Percentiles rank a stretch among this genome's conserved stretches.
phyloP scores from a whole-genome alignment of 2,797 vertebrate species.

The Kryptolebias ocellatus region DNA sequence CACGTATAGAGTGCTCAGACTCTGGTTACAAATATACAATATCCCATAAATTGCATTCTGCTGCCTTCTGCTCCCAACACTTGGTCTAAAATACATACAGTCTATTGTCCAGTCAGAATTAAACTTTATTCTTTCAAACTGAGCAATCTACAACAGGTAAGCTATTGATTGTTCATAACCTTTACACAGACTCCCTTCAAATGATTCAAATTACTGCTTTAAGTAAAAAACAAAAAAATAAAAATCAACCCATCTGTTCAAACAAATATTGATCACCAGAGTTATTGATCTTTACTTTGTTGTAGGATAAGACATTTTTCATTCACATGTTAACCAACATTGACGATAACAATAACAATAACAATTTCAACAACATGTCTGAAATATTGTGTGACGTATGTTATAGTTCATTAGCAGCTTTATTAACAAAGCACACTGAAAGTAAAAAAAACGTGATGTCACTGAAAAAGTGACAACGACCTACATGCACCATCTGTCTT shows the following conservation, averaged over 20 bases:
- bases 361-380: background rate
- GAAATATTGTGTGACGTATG: background rate
- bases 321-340: background rate
- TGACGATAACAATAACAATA: too few relatives aligned
- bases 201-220: too few relatives aligned
- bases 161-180: too few relatives aligned
- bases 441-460: background rate
- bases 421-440: background rate
- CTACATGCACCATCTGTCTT: conserved; percentile 51
- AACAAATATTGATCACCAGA: background rate
- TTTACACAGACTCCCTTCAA: too few relatives aligned
- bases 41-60: too few relatives aligned
- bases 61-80: too few relatives aligned
- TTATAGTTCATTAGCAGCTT: conserved; percentile 19
- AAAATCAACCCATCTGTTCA: background rate
- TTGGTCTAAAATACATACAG: too few relatives aligned
- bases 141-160: too few relatives aligned
- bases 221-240: background rate
- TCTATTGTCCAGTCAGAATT: too few relatives aligned
- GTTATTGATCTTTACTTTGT: background rate
- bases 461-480: conserved; percentile 48
- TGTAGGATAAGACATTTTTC: background rate
- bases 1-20: too few relatives aligned
- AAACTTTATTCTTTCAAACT: too few relatives aligned
- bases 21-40: too few relatives aligned